A percentile compares a stretch with the other conserved stretches of the same genome.
Conservation (phyloP, 1,140 invertebrate species). For the Drosophila prosaltans region DNA sequence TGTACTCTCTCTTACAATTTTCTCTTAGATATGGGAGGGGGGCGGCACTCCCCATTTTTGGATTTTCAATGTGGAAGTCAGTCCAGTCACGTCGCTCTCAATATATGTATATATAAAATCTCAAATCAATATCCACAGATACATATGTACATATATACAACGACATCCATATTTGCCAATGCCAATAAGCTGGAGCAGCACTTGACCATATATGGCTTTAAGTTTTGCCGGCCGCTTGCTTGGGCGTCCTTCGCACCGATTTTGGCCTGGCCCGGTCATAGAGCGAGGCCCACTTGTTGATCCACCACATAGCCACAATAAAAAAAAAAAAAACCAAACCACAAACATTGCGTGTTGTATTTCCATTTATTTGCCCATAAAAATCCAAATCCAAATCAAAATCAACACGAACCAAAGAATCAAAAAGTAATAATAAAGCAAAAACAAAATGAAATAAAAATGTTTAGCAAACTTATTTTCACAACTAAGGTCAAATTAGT, state of each 20-base stretch:
- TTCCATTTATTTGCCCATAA: constrained; percentile 59
- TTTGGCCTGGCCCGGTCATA: constrained; percentile 46
- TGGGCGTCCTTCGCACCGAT: constrained; percentile 72
- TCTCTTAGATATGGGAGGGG: constrained; percentile 6
- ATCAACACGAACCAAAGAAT: background rate
- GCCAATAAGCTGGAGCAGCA: constrained; percentile 32
- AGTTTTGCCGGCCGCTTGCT: constrained; percentile 61
- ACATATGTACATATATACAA: constrained; percentile 12
- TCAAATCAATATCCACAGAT: constrained; percentile 41
- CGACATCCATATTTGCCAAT: constrained; percentile 70
- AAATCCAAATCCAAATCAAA: constrained; percentile 24
- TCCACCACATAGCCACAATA: constrained; percentile 23
- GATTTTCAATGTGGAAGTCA: constrained; percentile 35
- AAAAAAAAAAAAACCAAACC: constrained; percentile 33
- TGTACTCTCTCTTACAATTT: constrained; percentile 14
- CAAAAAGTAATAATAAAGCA: background rate
- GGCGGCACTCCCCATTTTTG: constrained; percentile 37
- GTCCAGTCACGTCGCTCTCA: constrained; percentile 40
- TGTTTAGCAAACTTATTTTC: constrained; percentile 46
- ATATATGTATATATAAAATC: constrained; percentile 17
- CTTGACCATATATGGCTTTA: constrained; percentile 62
- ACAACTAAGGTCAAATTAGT: constrained; percentile 32
- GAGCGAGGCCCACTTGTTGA: constrained; percentile 66
- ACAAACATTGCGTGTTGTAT: constrained; percentile 59
- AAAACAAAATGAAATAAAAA: constrained; percentile 27